Evolutionary conservation across 2,113 vertebrate species (phyloP).

Genomic region (Ramphastos sulfuratus): DNA sequence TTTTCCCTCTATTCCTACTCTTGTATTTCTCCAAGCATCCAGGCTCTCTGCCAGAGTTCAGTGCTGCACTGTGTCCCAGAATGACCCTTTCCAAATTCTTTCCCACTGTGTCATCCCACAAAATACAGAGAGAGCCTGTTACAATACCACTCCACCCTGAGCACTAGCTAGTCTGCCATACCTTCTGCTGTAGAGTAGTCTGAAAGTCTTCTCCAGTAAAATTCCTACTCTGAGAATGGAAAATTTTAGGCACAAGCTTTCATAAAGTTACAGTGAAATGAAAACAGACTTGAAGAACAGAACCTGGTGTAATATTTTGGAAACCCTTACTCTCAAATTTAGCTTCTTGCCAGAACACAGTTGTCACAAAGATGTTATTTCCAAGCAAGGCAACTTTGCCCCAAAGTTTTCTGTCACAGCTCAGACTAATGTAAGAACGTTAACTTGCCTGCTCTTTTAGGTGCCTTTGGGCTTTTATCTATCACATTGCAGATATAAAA

Average conservation of each 20-base stretch:
- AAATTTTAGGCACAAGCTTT: slow-evolving; percentile 29
- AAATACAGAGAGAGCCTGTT: slow-evolving; percentile 8
- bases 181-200: not conserved
- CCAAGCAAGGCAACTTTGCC: not conserved
- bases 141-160: not conserved
- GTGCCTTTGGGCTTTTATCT: not conserved
- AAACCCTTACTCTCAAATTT: not conserved
- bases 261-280: not conserved
- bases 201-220: not conserved
- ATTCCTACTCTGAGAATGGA: slow-evolving; percentile 27
- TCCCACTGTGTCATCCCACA: not conserved
- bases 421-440: not conserved
- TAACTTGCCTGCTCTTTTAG: not conserved
- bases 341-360: not conserved
- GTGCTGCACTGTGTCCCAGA: not conserved
- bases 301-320: not conserved
- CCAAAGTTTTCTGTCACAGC: not conserved
- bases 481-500: not conserved
- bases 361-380: not conserved
- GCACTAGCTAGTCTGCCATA: not conserved
- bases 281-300: slow-evolving; percentile 15
- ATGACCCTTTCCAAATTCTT: slow-evolving; percentile 3
- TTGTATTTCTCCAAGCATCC: not conserved
- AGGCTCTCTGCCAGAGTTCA: not conserved
- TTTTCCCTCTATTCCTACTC: not conserved